Base-by-base conservation (phyloP, 2,797 vertebrate species). In the Tangara arthus region DNA sequence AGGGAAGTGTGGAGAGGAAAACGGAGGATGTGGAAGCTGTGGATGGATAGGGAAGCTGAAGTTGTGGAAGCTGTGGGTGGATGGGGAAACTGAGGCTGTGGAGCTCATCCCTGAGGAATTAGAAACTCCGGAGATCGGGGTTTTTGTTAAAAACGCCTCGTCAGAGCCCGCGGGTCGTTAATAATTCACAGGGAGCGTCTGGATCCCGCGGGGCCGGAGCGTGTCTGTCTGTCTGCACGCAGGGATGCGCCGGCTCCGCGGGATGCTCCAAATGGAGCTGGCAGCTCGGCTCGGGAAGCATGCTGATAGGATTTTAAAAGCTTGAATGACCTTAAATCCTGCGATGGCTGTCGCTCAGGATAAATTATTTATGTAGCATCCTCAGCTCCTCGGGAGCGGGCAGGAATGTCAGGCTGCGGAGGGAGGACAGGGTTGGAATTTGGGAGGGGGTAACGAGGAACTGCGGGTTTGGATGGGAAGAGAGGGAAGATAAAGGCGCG, bases 301-400 rank as follows among this genome's bases (percentile, higher is more conserved):
- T 63, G 90, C 93, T 66, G 94, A 82, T 75, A 75, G 9, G 73
- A 59, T 94, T 94, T 88, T 81, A 89, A 96, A 95, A 96, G 95
- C 91, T 70, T 82, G 50, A 83, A 46, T 93, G 96, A 95, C 93
- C 93, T 95, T 84, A 94, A 91, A 94, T 95, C 90, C 89, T 79
- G 93, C 41, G 16, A 83, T 37, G 90, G 93, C 94, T 94, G 96
- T 89, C 91, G 89, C 69, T 81, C 73, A 47, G 92, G 92, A 88
- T 96, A 70, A 93, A 96, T 96, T 87, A 96, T 95, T 95, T 63
- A 95, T 92, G 94, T 82, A 16, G 83, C 93, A 60, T 84, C 82
- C 27, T 32, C 60, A 2, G 87, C 88, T 94, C 77, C 82, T 78
- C 42, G 11, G 89, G 87, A 93, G 39, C 6, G 20, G 83, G 90